phyloP scores from a whole-genome alignment of 2,113 vertebrate species.

The Tricholaema leucomelas region DNA sequence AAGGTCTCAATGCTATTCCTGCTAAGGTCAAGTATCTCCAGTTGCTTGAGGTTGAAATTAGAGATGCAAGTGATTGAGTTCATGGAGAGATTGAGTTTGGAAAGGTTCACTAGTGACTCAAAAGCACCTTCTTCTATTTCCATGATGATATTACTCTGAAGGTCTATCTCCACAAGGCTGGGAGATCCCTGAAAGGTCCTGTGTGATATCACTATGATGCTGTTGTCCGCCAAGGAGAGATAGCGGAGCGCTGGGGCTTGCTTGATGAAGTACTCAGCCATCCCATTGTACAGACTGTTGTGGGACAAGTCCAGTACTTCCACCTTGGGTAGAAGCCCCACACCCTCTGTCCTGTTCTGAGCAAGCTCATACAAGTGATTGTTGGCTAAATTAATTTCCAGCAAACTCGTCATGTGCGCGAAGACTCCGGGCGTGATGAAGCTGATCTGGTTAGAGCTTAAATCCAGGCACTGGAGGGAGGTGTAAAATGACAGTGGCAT shows the following conservation, averaged over 20 bases:
- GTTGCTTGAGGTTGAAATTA: constrained; percentile 86
- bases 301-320: constrained; percentile 85
- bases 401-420: constrained; percentile 75
- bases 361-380: constrained; percentile 82
- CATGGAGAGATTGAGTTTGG: constrained; percentile 88
- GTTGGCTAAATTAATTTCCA: constrained; percentile 84
- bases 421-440: constrained; percentile 86
- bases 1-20: constrained; percentile 92
- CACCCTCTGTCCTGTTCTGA: constrained; percentile 56
- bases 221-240: constrained; percentile 88
- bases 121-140: constrained; percentile 94
- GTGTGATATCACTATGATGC: constrained; percentile 84
- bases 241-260: constrained; percentile 79
- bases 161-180: constrained; percentile 78
- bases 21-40: constrained; percentile 88
- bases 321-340: constrained; percentile 80
- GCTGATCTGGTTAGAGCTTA: constrained; percentile 86
- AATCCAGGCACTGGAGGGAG: constrained; percentile 79
- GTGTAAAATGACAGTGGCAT: constrained; percentile 74
- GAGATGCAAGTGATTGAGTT: constrained; percentile 96
- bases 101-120: constrained; percentile 78
- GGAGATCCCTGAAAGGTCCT: constrained; percentile 79
- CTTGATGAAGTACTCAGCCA: constrained; percentile 83
- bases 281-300: constrained; percentile 87
- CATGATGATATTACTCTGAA: constrained; percentile 93